These are phyloP conservation scores for Ficedula albicollis DNA, from an alignment of 2,797 vertebrate genomes.

Conservation along the genomic window DNA sequence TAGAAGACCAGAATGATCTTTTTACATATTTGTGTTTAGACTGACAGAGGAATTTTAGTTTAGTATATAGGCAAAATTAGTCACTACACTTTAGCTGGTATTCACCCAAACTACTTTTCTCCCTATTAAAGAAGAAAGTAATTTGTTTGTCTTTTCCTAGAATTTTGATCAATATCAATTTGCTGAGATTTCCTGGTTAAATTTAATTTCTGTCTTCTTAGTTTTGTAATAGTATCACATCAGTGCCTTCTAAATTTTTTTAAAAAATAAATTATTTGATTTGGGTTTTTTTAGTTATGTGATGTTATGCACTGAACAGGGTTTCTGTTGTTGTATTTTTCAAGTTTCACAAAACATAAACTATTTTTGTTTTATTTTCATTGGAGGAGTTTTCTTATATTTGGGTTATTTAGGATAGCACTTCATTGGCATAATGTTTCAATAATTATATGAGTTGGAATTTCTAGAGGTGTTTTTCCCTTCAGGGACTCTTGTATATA, in stretches of 20 bases:
- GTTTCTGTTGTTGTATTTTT: neutral
- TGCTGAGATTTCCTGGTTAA: slow-evolving; percentile 10
- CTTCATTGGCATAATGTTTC: neutral
- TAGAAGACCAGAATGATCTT: neutral
- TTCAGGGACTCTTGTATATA: neutral
- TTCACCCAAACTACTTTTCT: neutral
- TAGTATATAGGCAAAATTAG: neutral
- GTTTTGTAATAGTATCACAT: neutral
- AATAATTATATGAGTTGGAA: neutral
- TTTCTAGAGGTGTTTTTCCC: neutral
- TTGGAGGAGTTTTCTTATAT: neutral
- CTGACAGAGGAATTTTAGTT: neutral
- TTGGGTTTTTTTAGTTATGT: neutral
- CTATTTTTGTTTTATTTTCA: neutral
- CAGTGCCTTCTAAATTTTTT: neutral
- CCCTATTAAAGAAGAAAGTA: neutral
- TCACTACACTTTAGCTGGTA: neutral
- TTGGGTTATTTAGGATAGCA: neutral
- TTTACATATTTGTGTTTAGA: neutral
- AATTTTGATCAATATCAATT: slow-evolving; percentile 21
- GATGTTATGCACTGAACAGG: neutral
- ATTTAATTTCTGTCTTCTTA: slow-evolving; percentile 7
- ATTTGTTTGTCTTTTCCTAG: neutral
- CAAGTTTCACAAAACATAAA: neutral
- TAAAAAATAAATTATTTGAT: neutral